A percentile compares a stretch with the other conserved stretches of the same genome.
Conservation (phyloP, 2,113 vertebrate species). For the Erpornis zantholeuca region DNA sequence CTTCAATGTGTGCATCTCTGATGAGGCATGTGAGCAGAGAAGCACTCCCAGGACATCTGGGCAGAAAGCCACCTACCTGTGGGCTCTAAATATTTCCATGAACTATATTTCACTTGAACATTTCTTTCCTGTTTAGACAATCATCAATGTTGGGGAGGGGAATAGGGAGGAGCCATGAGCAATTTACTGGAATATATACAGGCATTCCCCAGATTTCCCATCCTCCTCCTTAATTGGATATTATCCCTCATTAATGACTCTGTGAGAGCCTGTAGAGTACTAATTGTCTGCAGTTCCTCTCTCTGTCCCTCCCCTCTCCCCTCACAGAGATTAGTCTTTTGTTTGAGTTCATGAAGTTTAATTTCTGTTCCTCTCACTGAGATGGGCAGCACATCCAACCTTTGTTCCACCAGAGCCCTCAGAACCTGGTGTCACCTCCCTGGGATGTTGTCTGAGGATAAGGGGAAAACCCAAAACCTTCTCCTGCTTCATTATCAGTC, state of each 20-base stretch:
- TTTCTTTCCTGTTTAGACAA: not conserved
- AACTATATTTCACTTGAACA: not conserved
- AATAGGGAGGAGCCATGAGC: not conserved
- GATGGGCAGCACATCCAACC: not conserved
- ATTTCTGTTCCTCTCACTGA: conserved; percentile 49
- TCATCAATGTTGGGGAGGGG: not conserved
- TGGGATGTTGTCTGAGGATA: not conserved
- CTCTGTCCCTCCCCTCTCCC: not conserved
- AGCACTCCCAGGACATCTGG: not conserved
- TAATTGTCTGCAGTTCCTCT: conserved; percentile 50
- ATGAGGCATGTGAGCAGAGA: not conserved
- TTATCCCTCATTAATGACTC: conserved; percentile 55
- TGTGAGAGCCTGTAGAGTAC: conserved; percentile 46
- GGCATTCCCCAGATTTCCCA: conserved; percentile 45
- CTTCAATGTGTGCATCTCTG: conserved; percentile 13
- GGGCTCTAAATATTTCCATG: conserved; percentile 19
- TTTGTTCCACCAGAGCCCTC: conserved; percentile 8
- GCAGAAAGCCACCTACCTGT: conserved; percentile 43
- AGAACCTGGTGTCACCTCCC: not conserved
- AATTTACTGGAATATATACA: conserved; percentile 29
- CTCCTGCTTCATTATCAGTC: not conserved
- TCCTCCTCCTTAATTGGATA: conserved; percentile 49
- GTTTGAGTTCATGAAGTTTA: conserved; percentile 55
- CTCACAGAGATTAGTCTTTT: conserved; percentile 52
- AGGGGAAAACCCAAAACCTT: not conserved